A percentile compares a stretch with the other conserved stretches of the same genome.
These are phyloP conservation scores for Scolopax mira DNA, from an alignment of 2,113 vertebrate species.

Conservation along the genomic window DNA sequence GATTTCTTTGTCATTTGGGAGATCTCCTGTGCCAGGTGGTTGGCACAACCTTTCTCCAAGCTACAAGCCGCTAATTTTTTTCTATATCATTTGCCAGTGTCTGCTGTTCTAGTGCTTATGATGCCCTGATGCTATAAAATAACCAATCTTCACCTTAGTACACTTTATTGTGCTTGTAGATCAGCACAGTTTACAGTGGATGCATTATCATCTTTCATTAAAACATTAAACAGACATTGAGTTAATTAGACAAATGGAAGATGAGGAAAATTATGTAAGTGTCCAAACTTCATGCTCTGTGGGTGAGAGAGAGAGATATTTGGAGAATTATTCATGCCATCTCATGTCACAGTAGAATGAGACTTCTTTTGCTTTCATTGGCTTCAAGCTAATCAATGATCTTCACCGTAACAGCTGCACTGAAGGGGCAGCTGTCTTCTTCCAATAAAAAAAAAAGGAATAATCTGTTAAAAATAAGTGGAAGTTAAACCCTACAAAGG, in stretches of 20 bases:
- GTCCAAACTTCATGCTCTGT: background rate
- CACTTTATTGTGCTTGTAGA: background rate
- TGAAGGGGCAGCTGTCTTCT: constrained; percentile 16
- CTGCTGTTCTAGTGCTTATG: background rate
- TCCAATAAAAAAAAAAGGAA: background rate
- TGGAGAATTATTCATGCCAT: background rate
- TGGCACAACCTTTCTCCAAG: constrained; percentile 1
- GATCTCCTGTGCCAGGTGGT: background rate
- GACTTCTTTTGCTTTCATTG: constrained; percentile 16
- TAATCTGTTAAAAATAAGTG: background rate
- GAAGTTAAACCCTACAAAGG: background rate
- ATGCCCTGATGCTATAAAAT: constrained; percentile 1
- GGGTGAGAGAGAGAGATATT: background rate
- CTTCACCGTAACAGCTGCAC: constrained; percentile 16
- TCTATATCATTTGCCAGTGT: background rate
- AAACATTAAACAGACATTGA: background rate
- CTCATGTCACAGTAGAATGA: background rate
- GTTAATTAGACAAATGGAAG: background rate
- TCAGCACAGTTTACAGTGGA: background rate
- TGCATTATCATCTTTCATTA: background rate
- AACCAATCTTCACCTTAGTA: background rate
- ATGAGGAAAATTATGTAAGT: background rate
- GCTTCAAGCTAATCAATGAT: constrained; percentile 46
- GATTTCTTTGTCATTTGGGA: background rate
- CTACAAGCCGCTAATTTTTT: constrained; percentile 15